These are phyloP conservation scores for Paracentrotus lividus DNA, from an alignment of 53 echinoderm and acorn worm genomes.

Conservation along the genomic window DNA sequence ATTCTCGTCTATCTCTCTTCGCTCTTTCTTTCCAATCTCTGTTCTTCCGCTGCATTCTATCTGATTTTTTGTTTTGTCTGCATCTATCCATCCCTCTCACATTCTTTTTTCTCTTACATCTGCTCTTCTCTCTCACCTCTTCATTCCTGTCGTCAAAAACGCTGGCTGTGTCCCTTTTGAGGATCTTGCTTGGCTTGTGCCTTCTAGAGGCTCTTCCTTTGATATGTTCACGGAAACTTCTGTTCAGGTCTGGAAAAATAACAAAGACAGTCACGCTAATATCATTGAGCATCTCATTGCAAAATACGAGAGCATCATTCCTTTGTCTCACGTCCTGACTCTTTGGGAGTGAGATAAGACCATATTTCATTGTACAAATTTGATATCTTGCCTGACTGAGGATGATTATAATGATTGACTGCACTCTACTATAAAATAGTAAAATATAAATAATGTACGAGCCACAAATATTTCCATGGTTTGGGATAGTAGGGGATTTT, in stretches of 20 bases:
- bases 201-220: constrained; percentile 86
- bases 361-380: too few relatives aligned
- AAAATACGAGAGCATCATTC: too few relatives aligned
- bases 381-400: too few relatives aligned
- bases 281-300: too few relatives aligned
- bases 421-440: too few relatives aligned
- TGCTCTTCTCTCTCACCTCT: constrained; percentile 69
- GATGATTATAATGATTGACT: too few relatives aligned
- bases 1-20: not conserved
- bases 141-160: constrained; percentile 93
- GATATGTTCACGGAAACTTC: constrained; percentile 96
- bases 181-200: constrained; percentile 84
- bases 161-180: constrained; percentile 91
- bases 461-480: too few relatives aligned
- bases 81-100: not conserved
- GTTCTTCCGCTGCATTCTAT: not conserved
- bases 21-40: not conserved
- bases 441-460: too few relatives aligned
- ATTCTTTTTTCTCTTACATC: not conserved
- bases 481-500: too few relatives aligned
- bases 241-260: constrained; percentile 88
- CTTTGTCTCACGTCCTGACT: too few relatives aligned
- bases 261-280: not conserved
- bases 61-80: not conserved
- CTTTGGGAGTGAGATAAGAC: too few relatives aligned